These are phyloP conservation scores for Acanthochromis polyacanthus DNA, from an alignment of 2,113 vertebrate genomes.

Conservation along the genomic window DNA sequence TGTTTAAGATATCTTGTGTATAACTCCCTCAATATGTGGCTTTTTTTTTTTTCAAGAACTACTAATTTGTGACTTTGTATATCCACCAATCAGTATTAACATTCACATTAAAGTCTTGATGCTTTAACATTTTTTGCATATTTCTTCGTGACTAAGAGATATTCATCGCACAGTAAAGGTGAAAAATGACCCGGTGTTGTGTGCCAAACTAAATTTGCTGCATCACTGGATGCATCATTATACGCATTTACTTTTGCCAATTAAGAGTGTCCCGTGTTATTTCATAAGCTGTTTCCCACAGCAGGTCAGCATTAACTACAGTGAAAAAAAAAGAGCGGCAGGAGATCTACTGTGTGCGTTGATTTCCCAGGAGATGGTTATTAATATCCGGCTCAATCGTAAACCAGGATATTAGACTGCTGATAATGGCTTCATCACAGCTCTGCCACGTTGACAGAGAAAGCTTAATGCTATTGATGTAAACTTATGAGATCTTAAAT, in stretches of 20 bases:
- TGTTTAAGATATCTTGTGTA: neutral
- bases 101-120: neutral
- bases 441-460: constrained; percentile 31
- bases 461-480: constrained; percentile 35
- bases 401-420: constrained; percentile 72
- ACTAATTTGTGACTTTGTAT: constrained; percentile 3
- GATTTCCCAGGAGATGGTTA: constrained; percentile 55
- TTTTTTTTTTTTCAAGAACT: constrained; percentile 8
- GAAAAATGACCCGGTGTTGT: constrained; percentile 3
- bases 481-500: constrained; percentile 45
- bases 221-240: constrained; percentile 18
- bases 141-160: neutral
- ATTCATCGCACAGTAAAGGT: neutral
- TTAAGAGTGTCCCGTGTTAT: constrained; percentile 23
- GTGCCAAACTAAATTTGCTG: neutral
- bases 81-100: neutral
- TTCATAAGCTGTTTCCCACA: constrained; percentile 14
- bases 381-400: constrained; percentile 72
- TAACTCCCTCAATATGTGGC: neutral
- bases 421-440: constrained; percentile 64
- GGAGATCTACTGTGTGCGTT: constrained; percentile 41
- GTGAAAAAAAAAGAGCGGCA: constrained; percentile 1
- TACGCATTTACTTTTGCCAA: constrained; percentile 9
- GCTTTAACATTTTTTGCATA: neutral
- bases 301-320: constrained; percentile 11